Evolutionary conservation across 2,888 invertebrate species (phyloP).

Genomic region (Coleophora deauratella): DNA sequence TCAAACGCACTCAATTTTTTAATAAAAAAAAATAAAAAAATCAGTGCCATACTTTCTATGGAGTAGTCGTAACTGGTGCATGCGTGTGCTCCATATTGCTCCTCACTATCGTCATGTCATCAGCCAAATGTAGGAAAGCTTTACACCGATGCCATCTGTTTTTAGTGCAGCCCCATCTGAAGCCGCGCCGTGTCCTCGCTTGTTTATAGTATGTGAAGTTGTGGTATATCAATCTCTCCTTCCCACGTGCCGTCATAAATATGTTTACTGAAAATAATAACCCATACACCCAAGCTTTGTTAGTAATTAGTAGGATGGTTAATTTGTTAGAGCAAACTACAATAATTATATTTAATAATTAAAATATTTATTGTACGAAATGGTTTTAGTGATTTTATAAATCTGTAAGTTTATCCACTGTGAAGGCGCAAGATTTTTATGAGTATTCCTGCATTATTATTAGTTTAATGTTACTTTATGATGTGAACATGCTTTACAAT

Average conservation of each 20-base stretch:
- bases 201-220: conserved; percentile 66
- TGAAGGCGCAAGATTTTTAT: no score
- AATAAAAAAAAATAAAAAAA: no score
- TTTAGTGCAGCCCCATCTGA: conserved; percentile 67
- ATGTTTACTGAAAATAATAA: conserved; percentile 58
- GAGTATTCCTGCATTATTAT: no score
- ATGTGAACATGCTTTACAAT: no score
- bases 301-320: background rate
- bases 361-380: no score
- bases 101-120: conserved; percentile 57
- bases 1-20: no score
- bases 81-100: conserved; percentile 63
- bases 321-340: background rate
- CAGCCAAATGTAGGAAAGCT: conserved; percentile 56
- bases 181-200: conserved; percentile 50
- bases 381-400: no score
- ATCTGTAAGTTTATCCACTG: no score
- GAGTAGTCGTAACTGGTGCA: conserved; percentile 23
- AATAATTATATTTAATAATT: no score
- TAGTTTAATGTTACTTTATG: no score
- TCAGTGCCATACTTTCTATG: no score
- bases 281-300: conserved; percentile 12
- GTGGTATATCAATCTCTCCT: conserved; percentile 52
- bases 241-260: conserved; percentile 64
- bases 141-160: conserved; percentile 64